Base-by-base conservation (phyloP, 1,140 invertebrate genomes). In the Anastrepha ludens region DNA sequence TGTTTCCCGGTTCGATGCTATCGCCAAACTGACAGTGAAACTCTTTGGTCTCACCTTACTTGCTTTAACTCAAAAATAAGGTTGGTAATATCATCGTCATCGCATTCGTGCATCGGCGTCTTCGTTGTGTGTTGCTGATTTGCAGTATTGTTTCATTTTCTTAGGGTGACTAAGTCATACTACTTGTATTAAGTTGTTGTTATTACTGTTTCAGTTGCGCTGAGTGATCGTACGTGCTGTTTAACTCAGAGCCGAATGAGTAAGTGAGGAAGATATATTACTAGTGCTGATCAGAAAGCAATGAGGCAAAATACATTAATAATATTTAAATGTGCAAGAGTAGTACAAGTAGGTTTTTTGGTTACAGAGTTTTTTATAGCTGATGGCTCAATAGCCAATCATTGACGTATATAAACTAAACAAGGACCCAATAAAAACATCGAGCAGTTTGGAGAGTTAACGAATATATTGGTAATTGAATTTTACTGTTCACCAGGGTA, bases 1-100 rank as follows among this genome's bases (percentile, higher is more conserved):
- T 93, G 92, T 93, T 93, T 91, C 91, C 91, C 91, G 91, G 90
- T 91, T 92, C 91, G 91, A 90, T 90, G 92, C 91, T 90, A 91
- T 89, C 89, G 89, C 90, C 91, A 91, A 92, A 93, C 91, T 93
- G 92, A 93, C 67, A 74, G 91, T 90, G 90, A 90, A 74, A 41
- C n/a, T 17, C 17, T 74, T 74, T 74, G 67, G 90, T 89, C 91
- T 89, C 88, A 90, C 90, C 90, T 89, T 91, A 91, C 91, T 90
- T 87, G 87, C 86, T 88, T 85, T 78, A 86, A 60, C 87, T 88
- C 86, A 90, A 60, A 62, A 62, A 62, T 62, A 4, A 62, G 11
- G 60, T 62, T n/a, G 60, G 60, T 62, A 62, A 62, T n/a, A 50
- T 60, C 78, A 60, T 85, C 29, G 88, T 87, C 88, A 87, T 74